Percentiles rank a stretch among this genome's conserved stretches.
These are phyloP conservation scores for Gasteruption jaculator DNA, from an alignment of 2,888 invertebrate genomes.

Conservation along the genomic window DNA sequence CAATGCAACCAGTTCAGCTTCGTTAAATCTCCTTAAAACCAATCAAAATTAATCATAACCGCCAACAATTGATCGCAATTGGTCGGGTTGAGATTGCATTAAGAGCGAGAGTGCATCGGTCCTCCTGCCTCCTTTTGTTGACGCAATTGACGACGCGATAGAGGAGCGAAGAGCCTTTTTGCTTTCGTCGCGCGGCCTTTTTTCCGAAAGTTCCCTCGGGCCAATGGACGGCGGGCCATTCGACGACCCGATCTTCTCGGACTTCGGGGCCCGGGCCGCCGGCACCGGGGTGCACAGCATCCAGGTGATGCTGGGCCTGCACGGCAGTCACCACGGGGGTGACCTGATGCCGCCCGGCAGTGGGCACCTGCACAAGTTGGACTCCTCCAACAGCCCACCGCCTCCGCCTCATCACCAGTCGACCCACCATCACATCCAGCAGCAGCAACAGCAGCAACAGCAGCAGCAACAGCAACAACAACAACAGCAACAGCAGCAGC, in stretches of 20 bases:
- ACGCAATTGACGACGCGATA: conserved; percentile 6
- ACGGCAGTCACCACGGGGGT: conserved; percentile 49
- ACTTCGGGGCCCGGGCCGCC: conserved; percentile 63
- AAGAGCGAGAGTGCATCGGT: conserved; percentile 20
- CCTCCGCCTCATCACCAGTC: conserved; percentile 47
- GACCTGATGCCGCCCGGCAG: conserved; percentile 42
- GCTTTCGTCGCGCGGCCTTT: neutral
- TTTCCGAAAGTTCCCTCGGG: too few relatives aligned
- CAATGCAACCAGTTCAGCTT: conserved; percentile 38
- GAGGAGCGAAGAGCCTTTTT: neutral
- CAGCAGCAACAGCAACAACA: conserved; percentile 47
- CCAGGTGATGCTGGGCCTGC: conserved; percentile 66
- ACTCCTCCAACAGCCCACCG: conserved; percentile 52
- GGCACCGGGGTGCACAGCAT: conserved; percentile 60
- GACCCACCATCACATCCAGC: conserved; percentile 39
- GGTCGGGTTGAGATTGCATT: conserved; percentile 48
- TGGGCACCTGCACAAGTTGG: conserved; percentile 49
- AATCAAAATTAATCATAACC: conserved; percentile 51
- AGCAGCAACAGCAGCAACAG: conserved; percentile 45
- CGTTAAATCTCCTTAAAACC: conserved; percentile 46
- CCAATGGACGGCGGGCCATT: conserved; percentile 68
- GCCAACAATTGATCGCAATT: conserved; percentile 50
- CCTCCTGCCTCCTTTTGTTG: conserved; percentile 14
- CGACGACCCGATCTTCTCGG: conserved; percentile 77
- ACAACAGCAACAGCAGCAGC: conserved; percentile 52